phyloP scores from a whole-genome alignment of 2,797 vertebrate species.

The Pachyuromys duprasi region DNA sequence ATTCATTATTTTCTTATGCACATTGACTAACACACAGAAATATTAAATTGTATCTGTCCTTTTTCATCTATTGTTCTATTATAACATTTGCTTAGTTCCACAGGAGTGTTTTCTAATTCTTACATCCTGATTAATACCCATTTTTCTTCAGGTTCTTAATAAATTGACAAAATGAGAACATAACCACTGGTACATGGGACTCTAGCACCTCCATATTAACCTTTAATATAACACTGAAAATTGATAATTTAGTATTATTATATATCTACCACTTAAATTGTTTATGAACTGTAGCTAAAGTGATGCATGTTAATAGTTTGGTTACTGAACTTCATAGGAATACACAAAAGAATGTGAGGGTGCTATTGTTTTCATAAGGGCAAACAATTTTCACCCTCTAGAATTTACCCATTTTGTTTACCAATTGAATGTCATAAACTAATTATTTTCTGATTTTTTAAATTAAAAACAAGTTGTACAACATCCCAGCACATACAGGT shows the following conservation, averaged over 20 bases:
- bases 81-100: conserved; percentile 59
- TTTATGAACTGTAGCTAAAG: conserved; percentile 39
- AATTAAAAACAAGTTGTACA: background rate
- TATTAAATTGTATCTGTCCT: conserved; percentile 68
- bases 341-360: background rate
- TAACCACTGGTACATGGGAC: background rate
- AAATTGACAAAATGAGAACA: conserved; percentile 47
- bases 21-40: conserved; percentile 38
- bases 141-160: conserved; percentile 62
- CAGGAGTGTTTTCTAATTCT: conserved; percentile 37
- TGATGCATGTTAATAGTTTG: background rate
- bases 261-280: conserved; percentile 47
- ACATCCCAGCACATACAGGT: conserved; percentile 22
- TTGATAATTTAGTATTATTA: conserved; percentile 59
- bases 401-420: background rate
- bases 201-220: conserved; percentile 27
- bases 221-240: background rate
- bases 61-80: conserved; percentile 59
- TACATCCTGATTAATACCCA: conserved; percentile 29
- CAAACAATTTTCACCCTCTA: background rate
- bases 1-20: conserved; percentile 50
- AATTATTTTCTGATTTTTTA: conserved; percentile 49
- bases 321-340: background rate
- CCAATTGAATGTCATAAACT: conserved; percentile 2
- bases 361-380: background rate